Base-by-base conservation (phyloP, 2,888 invertebrate genomes). In the Meganola albula region DNA sequence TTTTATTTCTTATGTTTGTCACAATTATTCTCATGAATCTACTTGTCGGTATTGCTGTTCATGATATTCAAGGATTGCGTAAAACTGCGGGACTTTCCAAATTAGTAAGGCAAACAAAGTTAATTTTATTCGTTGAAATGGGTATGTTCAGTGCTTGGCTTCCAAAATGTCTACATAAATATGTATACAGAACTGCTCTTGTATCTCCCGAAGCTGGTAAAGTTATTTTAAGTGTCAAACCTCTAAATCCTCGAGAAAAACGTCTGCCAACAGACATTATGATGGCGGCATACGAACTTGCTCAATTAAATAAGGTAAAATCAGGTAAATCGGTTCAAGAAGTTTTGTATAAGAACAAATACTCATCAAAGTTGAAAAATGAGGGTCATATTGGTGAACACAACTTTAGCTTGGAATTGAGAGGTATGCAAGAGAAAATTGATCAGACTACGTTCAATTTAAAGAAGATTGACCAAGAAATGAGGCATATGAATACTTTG, bases 1-100 rank as follows among this genome's bases (percentile, higher is more conserved):
- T 94, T 10, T 72, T 94, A 1, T 94, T 95, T 45, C 82, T 95
- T 2, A 87, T 95, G 57, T 94, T 95, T 65, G 94, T 95, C 0
- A 94, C 95, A 0, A 93, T 95, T 8, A 93, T 94, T 28, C 71
- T 95, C 24, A 95, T 95, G 94, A 95, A 95, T 75, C 77, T 95
- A 2, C 83, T 95, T 0, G 94, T 95, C 3, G 95, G 95, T 74
- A 94, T 95, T 35, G 95, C 95, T 0, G 95, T 95, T 0, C 94
- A 94, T 43, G 95, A 95, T 63, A 95, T 95, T 41, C 94, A 94
- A 68, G 94, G 94, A 0, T 74, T 95, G 0, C 90, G 94, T 40
- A 94, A 94, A 79, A 94, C 94, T 0, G 95, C 95, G 0, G 94
- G 93, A 0, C 75, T 95, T 1, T 93, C 93, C 0, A 94, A 94